These are phyloP conservation scores for Ptilorrhoa leucosticta DNA, from an alignment of 2,113 vertebrate genomes.

Conservation along the genomic window DNA sequence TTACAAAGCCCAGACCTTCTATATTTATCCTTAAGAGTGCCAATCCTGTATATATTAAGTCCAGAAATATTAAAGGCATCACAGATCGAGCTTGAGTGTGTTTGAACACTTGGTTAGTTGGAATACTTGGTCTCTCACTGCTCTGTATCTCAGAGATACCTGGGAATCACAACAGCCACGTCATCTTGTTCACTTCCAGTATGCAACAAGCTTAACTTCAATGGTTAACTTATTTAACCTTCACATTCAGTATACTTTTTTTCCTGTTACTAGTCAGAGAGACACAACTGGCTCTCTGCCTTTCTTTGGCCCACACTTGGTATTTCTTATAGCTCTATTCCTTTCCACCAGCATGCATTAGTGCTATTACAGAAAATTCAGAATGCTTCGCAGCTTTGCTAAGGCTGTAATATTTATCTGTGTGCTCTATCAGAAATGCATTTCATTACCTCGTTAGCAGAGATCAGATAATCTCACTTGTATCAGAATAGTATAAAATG, in stretches of 20 bases:
- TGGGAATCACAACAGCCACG: background rate
- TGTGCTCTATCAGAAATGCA: background rate
- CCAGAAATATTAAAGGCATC: background rate
- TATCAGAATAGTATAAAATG: slow-evolving; percentile 38
- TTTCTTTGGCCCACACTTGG: background rate
- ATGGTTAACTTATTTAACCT: background rate
- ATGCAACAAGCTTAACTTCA: background rate
- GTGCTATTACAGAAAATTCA: background rate
- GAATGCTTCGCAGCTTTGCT: background rate
- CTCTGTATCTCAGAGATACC: background rate
- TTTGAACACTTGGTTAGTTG: background rate
- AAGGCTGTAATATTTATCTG: background rate
- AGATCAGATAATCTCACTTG: background rate
- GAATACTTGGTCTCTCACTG: background rate
- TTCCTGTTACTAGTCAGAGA: background rate
- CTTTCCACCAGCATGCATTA: background rate
- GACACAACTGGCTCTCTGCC: background rate
- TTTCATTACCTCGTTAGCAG: background rate
- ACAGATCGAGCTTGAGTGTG: background rate
- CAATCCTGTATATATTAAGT: background rate
- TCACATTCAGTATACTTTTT: background rate
- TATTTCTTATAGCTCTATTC: background rate
- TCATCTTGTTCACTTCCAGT: background rate
- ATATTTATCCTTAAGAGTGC: background rate
- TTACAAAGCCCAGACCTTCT: background rate